These are phyloP conservation scores for Chydorus sphaericus DNA, from an alignment of 2,888 invertebrate genomes.

Conservation along the genomic window DNA sequence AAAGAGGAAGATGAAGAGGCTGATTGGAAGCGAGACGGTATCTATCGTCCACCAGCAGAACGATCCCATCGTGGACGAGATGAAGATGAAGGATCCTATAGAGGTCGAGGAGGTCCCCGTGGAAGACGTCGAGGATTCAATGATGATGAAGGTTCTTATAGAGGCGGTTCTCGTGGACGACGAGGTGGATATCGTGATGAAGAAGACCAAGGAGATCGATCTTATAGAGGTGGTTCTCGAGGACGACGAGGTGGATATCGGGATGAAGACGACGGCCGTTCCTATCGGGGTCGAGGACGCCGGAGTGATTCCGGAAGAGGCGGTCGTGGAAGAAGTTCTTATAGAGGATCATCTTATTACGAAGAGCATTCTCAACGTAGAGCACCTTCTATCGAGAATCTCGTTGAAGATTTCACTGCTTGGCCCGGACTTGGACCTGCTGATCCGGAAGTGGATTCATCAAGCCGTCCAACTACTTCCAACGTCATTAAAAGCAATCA, in stretches of 20 bases:
- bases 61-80: neutral
- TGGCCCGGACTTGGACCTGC: slow-evolving; percentile 10
- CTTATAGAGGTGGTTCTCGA: neutral
- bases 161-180: neutral
- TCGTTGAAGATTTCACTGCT: slow-evolving; percentile 8
- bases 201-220: neutral
- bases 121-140: no score
- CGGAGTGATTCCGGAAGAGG: neutral
- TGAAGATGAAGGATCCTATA: neutral
- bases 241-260: neutral
- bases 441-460: neutral
- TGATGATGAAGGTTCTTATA: neutral
- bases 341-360: neutral
- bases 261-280: slow-evolving; percentile 23
- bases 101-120: neutral
- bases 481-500: neutral
- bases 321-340: slow-evolving; percentile 4
- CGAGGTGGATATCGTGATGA: neutral
- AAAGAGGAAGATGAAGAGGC: neutral
- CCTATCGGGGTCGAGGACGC: neutral
- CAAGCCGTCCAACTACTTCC: neutral
- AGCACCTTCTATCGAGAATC: neutral
- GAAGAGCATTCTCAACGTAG: neutral
- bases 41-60: neutral
- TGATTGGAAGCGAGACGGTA: slow-evolving; percentile 2